These are phyloP conservation scores for Avahi laniger DNA, from an alignment of 2,797 vertebrate genomes.

Conservation along the genomic window DNA sequence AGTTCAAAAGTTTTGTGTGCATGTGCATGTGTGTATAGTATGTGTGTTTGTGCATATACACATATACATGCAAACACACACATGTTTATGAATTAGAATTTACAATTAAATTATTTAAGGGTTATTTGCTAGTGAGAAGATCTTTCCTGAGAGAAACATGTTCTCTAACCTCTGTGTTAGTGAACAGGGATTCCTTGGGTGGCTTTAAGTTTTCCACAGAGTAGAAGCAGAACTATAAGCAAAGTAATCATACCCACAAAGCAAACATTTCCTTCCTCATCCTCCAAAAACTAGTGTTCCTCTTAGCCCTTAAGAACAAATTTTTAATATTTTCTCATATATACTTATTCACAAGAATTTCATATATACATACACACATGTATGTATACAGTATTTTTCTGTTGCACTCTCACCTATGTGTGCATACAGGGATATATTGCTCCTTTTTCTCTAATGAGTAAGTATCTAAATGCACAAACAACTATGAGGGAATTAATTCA, in stretches of 20 bases:
- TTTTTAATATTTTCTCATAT: not conserved
- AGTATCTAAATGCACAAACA: not conserved
- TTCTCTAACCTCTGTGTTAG: not conserved
- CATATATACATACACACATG: not conserved
- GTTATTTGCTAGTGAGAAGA: not conserved
- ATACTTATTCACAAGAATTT: not conserved
- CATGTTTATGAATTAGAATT: not conserved
- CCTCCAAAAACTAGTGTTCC: not conserved
- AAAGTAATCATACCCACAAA: not conserved
- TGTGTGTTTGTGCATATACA: not conserved
- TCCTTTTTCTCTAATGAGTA: not conserved
- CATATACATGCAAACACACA: not conserved
- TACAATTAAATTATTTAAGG: not conserved
- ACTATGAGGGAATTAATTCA: not conserved
- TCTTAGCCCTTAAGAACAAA: not conserved
- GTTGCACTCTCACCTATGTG: not conserved
- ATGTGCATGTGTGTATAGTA: not conserved
- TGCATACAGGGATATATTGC: not conserved
- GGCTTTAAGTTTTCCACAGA: not conserved
- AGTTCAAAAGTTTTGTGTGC: not conserved
- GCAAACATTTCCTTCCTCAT: constrained; percentile 60
- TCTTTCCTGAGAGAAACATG: not conserved
- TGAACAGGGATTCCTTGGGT: not conserved
- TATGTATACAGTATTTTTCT: not conserved
- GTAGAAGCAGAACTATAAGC: constrained; percentile 49